Evolutionary conservation across 2,797 vertebrate genomes (phyloP).

Genomic region (Dipus sagitta): DNA sequence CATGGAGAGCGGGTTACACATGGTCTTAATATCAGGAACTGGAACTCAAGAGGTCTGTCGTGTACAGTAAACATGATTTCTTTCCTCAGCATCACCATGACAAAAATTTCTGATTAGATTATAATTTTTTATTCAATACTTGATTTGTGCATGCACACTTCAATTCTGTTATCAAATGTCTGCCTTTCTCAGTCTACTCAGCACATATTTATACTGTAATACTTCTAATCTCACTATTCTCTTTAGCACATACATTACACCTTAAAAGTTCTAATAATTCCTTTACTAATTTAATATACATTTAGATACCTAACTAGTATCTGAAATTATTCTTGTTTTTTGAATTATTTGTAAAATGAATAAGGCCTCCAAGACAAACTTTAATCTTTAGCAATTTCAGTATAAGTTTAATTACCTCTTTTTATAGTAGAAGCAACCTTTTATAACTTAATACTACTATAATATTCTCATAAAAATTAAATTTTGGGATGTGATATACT

Average conservation of each 20-base stretch:
- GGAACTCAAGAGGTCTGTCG: accelerated
- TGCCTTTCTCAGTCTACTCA: slow-evolving; percentile 19
- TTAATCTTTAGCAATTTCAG: not conserved
- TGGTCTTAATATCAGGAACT: not conserved
- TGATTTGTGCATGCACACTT: not conserved
- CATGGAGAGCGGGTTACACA: not conserved
- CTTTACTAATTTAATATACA: not conserved
- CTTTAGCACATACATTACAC: not conserved
- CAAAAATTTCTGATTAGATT: not conserved
- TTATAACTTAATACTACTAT: slow-evolving; percentile 45
- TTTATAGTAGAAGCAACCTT: slow-evolving; percentile 42
- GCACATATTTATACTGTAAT: not conserved
- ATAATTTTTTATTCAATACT: not conserved
- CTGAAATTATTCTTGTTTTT: slow-evolving; percentile 3
- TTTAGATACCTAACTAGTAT: not conserved
- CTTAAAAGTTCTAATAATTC: not conserved
- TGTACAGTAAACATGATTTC: not conserved
- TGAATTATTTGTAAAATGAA: not conserved
- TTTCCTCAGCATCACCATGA: not conserved
- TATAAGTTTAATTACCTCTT: slow-evolving; percentile 61
- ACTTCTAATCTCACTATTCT: not conserved
- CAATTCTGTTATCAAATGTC: not conserved
- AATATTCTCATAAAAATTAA: slow-evolving; percentile 62
- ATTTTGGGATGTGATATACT: not conserved
- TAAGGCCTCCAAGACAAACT: not conserved